phyloP scores from a whole-genome alignment of 2,888 invertebrate genomes.

The Tiliacea citrago region DNA sequence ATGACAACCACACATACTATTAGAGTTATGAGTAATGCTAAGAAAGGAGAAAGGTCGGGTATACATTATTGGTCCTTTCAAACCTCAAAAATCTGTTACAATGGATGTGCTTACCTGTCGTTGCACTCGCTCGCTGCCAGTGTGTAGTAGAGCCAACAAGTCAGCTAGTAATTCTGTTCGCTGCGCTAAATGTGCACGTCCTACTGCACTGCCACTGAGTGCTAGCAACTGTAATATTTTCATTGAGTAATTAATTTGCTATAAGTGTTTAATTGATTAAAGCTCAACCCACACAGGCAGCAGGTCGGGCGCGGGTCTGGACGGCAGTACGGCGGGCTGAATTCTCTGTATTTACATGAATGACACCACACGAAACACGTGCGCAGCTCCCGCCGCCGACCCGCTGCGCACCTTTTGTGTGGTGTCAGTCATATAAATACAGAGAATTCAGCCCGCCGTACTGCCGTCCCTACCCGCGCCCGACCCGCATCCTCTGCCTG shows the following conservation, averaged over 20 bases:
- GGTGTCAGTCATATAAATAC: too few relatives aligned
- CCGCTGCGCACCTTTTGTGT: too few relatives aligned
- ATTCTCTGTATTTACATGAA: too few relatives aligned
- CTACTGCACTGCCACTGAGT: constrained; percentile 97
- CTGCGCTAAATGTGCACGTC: constrained; percentile 97
- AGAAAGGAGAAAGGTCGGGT: background rate
- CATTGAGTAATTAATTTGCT: background rate
- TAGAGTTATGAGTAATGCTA: background rate
- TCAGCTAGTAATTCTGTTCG: constrained; percentile 96
- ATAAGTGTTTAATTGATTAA: too few relatives aligned
- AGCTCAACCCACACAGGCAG: too few relatives aligned
- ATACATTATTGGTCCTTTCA: background rate
- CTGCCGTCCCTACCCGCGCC: too few relatives aligned
- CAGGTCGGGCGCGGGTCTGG: too few relatives aligned
- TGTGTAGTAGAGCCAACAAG: constrained; percentile 96
- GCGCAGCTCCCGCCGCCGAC: too few relatives aligned
- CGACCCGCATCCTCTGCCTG: too few relatives aligned
- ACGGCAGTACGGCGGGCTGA: too few relatives aligned
- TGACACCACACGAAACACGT: too few relatives aligned
- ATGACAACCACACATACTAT: background rate
- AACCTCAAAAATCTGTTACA: background rate
- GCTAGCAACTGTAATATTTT: constrained; percentile 91
- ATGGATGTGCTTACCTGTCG: constrained; percentile 92
- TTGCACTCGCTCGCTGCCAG: constrained; percentile 98
- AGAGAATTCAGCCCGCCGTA: too few relatives aligned